These are phyloP conservation scores for Flexamia atlantica DNA, from an alignment of 2,888 invertebrate species.

Conservation along the genomic window DNA sequence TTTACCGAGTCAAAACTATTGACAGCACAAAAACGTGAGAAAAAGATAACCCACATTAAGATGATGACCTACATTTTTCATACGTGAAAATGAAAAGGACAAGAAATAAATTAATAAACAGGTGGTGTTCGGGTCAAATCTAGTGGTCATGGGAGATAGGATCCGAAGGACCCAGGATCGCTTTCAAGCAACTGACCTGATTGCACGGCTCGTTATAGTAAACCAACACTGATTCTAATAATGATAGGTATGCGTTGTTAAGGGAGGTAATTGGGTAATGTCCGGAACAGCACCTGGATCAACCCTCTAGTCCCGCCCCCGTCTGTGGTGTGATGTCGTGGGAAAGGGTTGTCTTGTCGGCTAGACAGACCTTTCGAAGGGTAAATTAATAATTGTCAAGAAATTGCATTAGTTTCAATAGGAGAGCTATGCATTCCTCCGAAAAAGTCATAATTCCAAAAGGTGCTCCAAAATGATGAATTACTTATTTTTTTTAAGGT, in stretches of 20 bases:
- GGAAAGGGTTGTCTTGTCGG: background rate
- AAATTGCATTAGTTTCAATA: too few relatives aligned
- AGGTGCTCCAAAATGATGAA: too few relatives aligned
- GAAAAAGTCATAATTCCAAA: too few relatives aligned
- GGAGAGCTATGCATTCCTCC: too few relatives aligned
- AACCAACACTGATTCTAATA: constrained; percentile 47
- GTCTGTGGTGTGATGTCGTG: background rate
- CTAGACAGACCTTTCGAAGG: too few relatives aligned
- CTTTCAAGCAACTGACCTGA: constrained; percentile 34
- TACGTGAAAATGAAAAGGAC: background rate
- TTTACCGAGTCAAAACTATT: constrained; percentile 4
- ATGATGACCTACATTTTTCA: constrained; percentile 46
- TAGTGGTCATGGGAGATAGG: constrained; percentile 43
- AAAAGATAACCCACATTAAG: constrained; percentile 1
- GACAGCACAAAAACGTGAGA: constrained; percentile 3
- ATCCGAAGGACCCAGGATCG: background rate
- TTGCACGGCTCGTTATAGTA: constrained; percentile 37
- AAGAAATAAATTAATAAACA: constrained; percentile 52
- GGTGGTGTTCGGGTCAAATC: constrained; percentile 46
- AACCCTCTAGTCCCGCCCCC: constrained; percentile 51
- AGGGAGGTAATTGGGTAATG: constrained; percentile 50
- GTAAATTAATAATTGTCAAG: too few relatives aligned
- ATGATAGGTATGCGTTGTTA: constrained; percentile 22
- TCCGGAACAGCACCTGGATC: constrained; percentile 51
- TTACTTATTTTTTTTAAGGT: too few relatives aligned